phyloP scores from a whole-genome alignment of 1,140 invertebrate species.

The Dendrolimus punctatus region DNA sequence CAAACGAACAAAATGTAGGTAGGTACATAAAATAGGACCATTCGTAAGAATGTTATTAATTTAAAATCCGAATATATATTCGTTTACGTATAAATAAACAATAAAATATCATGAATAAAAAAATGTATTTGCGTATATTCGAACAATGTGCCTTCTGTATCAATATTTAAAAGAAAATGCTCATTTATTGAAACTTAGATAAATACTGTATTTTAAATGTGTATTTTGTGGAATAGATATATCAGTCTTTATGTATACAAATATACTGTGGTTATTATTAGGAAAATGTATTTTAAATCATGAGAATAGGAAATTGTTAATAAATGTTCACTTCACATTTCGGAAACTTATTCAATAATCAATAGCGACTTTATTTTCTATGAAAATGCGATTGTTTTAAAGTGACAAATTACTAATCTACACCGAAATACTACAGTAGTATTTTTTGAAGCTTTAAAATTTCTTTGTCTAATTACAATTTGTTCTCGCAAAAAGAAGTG shows the following conservation, averaged over 20 bases:
- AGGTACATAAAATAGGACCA: neutral
- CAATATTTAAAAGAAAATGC: slow-evolving; percentile 16
- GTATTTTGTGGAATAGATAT: slow-evolving; percentile 4
- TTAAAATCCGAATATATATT: neutral
- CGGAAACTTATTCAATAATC: too few species aligned
- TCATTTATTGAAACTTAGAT: slow-evolving; percentile 11
- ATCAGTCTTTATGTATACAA: slow-evolving; percentile 1
- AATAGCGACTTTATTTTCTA: too few species aligned
- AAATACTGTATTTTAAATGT: slow-evolving; percentile 8
- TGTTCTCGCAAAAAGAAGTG: too few species aligned
- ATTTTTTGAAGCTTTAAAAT: too few species aligned
- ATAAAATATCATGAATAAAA: slow-evolving; percentile 10
- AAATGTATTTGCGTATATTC: slow-evolving; percentile 11
- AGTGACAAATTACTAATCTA: too few species aligned
- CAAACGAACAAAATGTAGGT: slow-evolving; percentile 33
- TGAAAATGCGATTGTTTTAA: too few species aligned
- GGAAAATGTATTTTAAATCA: too few species aligned
- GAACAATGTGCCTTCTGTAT: slow-evolving; percentile 15
- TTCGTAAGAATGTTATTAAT: neutral
- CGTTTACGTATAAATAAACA: slow-evolving; percentile 7
- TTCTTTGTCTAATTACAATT: too few species aligned
- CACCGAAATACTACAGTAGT: too few species aligned
- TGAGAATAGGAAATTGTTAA: too few species aligned
- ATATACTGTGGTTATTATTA: neutral
- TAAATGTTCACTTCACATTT: too few species aligned